A percentile compares a stretch with the other conserved stretches of the same genome.
These are phyloP conservation scores for Tinamus major DNA, from an alignment of 2,797 vertebrate species.

Conservation along the genomic window DNA sequence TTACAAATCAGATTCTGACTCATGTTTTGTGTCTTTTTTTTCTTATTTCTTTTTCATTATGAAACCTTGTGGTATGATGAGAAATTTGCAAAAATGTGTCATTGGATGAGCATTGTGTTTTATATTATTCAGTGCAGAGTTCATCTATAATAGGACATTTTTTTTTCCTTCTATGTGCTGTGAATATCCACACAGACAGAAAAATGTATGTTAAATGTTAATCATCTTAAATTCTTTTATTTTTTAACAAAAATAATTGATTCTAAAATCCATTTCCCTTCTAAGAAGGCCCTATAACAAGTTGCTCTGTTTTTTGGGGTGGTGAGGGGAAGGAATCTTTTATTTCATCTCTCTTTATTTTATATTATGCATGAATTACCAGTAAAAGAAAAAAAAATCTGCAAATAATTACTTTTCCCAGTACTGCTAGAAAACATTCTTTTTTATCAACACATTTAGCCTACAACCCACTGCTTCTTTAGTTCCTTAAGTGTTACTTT, in stretches of 20 bases:
- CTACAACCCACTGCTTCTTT: neutral
- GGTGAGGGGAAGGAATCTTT: neutral
- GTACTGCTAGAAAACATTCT: neutral
- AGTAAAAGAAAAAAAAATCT: neutral
- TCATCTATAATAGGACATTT: neutral
- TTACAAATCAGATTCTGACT: conserved; percentile 12
- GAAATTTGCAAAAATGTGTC: neutral
- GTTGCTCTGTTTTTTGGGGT: neutral
- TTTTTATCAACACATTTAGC: neutral
- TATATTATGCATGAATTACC: neutral
- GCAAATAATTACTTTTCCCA: neutral
- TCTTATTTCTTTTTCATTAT: neutral
- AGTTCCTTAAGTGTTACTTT: neutral
- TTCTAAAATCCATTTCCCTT: neutral
- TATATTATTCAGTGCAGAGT: neutral
- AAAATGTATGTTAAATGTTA: neutral
- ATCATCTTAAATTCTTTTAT: conserved; percentile 2
- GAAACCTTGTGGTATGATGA: neutral
- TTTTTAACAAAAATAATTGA: neutral
- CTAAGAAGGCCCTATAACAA: neutral
- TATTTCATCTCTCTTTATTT: neutral
- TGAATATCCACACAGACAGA: neutral
- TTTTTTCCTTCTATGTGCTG: neutral
- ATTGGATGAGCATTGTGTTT: neutral
- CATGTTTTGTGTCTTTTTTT: neutral